phyloP scores from a whole-genome alignment of 2,888 invertebrate species.

The Agrotis puta region DNA sequence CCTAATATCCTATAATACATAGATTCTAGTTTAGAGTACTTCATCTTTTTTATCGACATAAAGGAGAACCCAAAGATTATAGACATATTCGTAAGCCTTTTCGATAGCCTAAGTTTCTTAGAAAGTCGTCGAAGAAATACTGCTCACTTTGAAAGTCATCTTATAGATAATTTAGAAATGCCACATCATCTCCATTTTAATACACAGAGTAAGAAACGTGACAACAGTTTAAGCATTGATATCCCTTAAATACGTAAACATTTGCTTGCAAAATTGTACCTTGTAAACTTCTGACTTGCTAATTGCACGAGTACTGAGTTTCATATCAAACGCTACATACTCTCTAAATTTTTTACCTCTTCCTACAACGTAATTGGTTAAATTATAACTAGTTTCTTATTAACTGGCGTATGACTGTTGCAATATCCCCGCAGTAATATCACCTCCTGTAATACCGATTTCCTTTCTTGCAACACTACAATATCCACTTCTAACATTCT shows the following conservation, averaged over 20 bases:
- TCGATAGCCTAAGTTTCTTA: too few species aligned
- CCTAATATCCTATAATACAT: neutral
- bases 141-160: too few species aligned
- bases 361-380: conserved; percentile 57
- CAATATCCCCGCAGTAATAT: conserved; percentile 66
- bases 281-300: neutral
- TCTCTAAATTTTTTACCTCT: conserved; percentile 51
- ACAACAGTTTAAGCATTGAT: too few species aligned
- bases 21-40: neutral
- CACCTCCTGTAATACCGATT: conserved; percentile 62
- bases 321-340: conserved; percentile 39
- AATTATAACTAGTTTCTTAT: conserved; percentile 63
- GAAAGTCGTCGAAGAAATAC: too few species aligned
- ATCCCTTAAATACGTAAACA: too few species aligned
- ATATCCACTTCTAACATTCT: conserved; percentile 48
- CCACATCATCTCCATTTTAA: too few species aligned
- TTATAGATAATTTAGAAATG: too few species aligned
- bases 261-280: conserved; percentile 6
- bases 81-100: too few species aligned
- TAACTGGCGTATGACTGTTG: conserved; percentile 56
- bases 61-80: too few species aligned
- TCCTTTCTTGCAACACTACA: conserved; percentile 71
- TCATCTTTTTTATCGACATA: neutral
- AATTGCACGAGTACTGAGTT: conserved; percentile 30
- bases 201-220: too few species aligned